These are phyloP conservation scores for Sisor rabdophorus DNA, from an alignment of 2,113 vertebrate genomes.

Conservation along the genomic window DNA sequence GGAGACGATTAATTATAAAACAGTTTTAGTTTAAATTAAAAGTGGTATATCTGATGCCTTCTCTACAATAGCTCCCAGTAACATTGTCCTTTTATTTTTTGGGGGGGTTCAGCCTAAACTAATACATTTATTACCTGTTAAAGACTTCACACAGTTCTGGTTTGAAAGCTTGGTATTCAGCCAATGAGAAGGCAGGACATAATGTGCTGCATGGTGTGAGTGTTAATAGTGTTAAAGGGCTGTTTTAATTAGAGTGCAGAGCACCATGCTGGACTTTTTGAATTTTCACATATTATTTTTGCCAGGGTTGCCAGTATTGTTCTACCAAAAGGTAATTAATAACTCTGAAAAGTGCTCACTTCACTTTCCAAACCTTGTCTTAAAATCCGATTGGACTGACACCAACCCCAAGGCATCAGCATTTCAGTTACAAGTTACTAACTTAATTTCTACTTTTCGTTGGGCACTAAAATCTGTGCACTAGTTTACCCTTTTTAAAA, in stretches of 20 bases:
- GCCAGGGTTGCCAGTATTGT: not conserved
- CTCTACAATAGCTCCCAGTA: not conserved
- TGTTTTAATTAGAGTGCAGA: constrained; percentile 24
- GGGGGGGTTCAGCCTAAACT: not conserved
- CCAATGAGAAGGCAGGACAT: constrained; percentile 20
- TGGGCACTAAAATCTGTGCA: not conserved
- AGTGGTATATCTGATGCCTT: not conserved
- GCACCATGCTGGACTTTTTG: constrained; percentile 12
- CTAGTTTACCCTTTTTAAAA: not conserved
- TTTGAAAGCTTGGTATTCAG: not conserved
- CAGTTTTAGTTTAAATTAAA: not conserved
- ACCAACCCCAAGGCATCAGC: not conserved
- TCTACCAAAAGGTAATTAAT: not conserved
- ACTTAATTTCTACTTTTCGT: not conserved
- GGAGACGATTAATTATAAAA: not conserved
- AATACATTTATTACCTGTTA: constrained; percentile 7
- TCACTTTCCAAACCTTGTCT: not conserved
- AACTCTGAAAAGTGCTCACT: not conserved
- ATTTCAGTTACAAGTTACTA: too few relatives aligned
- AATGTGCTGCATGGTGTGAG: constrained; percentile 20
- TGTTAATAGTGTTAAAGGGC: constrained; percentile 21
- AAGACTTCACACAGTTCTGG: constrained; percentile 9
- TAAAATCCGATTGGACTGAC: not conserved
- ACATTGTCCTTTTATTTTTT: not conserved
- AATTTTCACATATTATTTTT: constrained; percentile 6